A percentile compares a stretch with the other conserved stretches of the same genome.
phyloP scores from a whole-genome alignment of 2,113 vertebrate species.

The Pycnonotus jocosus region DNA sequence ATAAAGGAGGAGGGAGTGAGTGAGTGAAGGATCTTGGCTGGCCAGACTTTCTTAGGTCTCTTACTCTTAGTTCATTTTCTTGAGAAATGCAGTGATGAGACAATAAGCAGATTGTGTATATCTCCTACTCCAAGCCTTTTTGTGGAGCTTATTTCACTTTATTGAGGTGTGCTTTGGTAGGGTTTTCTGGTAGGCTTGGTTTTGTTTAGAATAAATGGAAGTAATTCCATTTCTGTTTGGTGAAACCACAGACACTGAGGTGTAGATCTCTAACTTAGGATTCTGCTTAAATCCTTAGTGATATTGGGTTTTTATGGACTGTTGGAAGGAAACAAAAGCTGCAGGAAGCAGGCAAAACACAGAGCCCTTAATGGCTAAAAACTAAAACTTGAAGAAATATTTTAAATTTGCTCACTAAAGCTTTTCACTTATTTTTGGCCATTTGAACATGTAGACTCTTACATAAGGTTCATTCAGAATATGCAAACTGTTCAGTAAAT shows the following conservation, averaged over 20 bases:
- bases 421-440: conserved; percentile 64
- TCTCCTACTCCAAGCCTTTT: not conserved
- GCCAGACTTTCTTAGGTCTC: not conserved
- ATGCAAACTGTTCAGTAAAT: conserved; percentile 61
- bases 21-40: not conserved
- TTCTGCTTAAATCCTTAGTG: not conserved
- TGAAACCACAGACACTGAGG: not conserved
- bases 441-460: conserved; percentile 66
- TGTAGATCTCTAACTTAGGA: too few species aligned
- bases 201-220: not conserved
- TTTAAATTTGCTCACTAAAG: conserved; percentile 8
- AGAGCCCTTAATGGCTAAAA: not conserved
- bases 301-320: not conserved
- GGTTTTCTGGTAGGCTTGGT: not conserved
- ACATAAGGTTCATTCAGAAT: conserved; percentile 63
- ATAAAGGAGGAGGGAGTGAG: not conserved
- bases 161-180: not conserved
- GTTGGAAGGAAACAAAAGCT: not conserved
- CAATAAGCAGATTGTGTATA: not conserved
- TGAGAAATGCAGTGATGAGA: not conserved
- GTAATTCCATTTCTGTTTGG: fast-evolving
- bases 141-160: not conserved
- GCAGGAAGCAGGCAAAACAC: not conserved
- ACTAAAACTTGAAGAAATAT: not conserved
- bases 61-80: not conserved